Evolutionary conservation across 1,140 invertebrate genomes (phyloP), one percentile per base, ranked within the genome.

Genomic region (Ephestia elutella): DNA sequence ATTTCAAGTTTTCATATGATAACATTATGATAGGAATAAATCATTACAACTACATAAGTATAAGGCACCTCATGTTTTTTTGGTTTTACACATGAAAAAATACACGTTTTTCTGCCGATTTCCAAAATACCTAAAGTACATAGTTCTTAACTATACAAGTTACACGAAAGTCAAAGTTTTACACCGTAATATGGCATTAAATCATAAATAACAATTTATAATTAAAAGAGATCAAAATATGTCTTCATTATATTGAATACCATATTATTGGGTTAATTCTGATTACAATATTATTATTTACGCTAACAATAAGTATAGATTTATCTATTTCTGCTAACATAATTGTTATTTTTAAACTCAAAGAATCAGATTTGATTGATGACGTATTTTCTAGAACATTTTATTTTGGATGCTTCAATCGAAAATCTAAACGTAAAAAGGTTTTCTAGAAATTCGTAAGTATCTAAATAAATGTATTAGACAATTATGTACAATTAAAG

Each of bases 171-270:
- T 44, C n/a, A 2, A 72, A 70, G 61, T 57, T 66, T 73, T 78
- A 73, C 68, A 78, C 73, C 70, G 73, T 82, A 82, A 82, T 82
- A 82, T 82, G 80, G 80, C 80, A 80, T 79, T 82, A 78, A 66
- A 70, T 79, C 66, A 82, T 82, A 80, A 82, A 82, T 79, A 80
- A 69, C 70, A 63, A 75, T 76, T 70, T 71, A 70, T 70, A 65
- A 77, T 78, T 70, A 75, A 69, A 82, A 75, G 80, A 82, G 80
- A 82, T 82, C 80, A 82, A 80, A 79, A 71, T 5, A 44, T 44
- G 38, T 44, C 15, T 44, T 44, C 13, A 44, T 44, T 44, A 44
- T 15, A 44, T 17, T n/a, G n/a, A 15, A 15, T 44, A 17, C 15
- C 30, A 32, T 10, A 32, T 32, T 4, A 32, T 32, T 32, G 30